Evolutionary conservation across 2,888 invertebrate species (phyloP).

Genomic region (Rhingia campestris): DNA sequence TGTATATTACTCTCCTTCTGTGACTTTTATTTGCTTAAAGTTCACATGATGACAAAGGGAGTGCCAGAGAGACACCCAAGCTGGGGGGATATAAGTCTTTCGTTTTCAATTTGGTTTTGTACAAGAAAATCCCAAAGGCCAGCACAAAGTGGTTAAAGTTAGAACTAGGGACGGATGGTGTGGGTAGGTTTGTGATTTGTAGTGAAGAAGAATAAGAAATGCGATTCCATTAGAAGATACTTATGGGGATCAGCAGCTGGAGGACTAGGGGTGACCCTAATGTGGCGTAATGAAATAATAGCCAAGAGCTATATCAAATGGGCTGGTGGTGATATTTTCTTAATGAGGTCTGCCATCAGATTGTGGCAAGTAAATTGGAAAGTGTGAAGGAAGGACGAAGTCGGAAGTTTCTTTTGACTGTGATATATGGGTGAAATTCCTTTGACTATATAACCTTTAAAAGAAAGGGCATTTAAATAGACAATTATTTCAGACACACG

Average conservation of each 20-base stretch:
- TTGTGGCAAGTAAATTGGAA: conserved; percentile 14
- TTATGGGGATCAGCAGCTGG: conserved; percentile 45
- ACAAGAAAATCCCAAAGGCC: conserved; percentile 57
- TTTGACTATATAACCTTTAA: not conserved
- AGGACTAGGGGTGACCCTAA: conserved; percentile 43
- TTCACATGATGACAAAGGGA: conserved; percentile 39
- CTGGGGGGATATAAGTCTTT: conserved; percentile 4
- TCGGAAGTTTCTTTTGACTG: too few species aligned
- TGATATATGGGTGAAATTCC: not conserved
- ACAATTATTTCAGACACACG: not conserved
- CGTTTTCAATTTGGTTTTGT: conserved; percentile 64
- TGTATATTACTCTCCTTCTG: conserved; percentile 60
- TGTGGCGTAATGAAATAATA: conserved; percentile 72
- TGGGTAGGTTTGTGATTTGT: conserved; percentile 32
- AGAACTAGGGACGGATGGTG: not conserved
- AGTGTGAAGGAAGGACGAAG: not conserved
- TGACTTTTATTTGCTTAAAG: conserved; percentile 69
- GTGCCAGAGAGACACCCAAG: not conserved
- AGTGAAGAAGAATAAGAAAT: conserved; percentile 4
- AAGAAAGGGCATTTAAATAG: not conserved
- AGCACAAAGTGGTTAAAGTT: conserved; percentile 59
- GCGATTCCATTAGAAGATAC: conserved; percentile 66
- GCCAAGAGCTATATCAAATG: conserved; percentile 58
- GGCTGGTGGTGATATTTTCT: conserved; percentile 62
- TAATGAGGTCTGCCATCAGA: conserved; percentile 62